Conservation (phyloP, 2,797 vertebrate genomes). For the Sorex maritimensis region DNA sequence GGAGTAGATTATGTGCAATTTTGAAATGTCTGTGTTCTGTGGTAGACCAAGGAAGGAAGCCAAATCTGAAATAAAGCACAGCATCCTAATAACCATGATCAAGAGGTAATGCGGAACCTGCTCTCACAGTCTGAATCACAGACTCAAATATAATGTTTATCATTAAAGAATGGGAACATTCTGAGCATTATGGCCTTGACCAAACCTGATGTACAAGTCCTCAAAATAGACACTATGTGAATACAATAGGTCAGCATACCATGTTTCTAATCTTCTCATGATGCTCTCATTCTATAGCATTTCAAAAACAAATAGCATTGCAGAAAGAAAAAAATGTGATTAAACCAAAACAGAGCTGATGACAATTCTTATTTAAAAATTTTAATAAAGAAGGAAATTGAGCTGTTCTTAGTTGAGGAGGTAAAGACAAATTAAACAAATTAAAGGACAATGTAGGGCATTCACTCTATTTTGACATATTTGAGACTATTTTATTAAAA, state of each 20-base stretch:
- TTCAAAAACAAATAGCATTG: not conserved
- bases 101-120: slow-evolving; percentile 2
- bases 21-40: not conserved
- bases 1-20: not conserved
- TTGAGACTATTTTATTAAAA: slow-evolving; percentile 10
- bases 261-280: slow-evolving; percentile 9
- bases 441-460: not conserved
- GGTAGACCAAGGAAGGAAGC: slow-evolving; percentile 30
- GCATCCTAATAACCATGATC: slow-evolving; percentile 23
- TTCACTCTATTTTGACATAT: not conserved
- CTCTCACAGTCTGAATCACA: slow-evolving; percentile 12
- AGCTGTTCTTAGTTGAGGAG: not conserved
- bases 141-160: slow-evolving; percentile 1
- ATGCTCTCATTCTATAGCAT: not conserved
- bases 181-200: slow-evolving; percentile 20
- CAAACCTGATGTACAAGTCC: slow-evolving; percentile 11
- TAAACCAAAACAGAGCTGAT: not conserved
- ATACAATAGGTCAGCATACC: not conserved
- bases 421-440: not conserved
- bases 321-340: slow-evolving; percentile 23
- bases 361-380: not conserved
- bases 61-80: slow-evolving; percentile 42
- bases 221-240: not conserved
- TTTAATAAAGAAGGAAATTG: not conserved
- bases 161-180: slow-evolving; percentile 30